Evolutionary conservation across 2,113 vertebrate species (phyloP).

Genomic region (Willisornis vidua): DNA sequence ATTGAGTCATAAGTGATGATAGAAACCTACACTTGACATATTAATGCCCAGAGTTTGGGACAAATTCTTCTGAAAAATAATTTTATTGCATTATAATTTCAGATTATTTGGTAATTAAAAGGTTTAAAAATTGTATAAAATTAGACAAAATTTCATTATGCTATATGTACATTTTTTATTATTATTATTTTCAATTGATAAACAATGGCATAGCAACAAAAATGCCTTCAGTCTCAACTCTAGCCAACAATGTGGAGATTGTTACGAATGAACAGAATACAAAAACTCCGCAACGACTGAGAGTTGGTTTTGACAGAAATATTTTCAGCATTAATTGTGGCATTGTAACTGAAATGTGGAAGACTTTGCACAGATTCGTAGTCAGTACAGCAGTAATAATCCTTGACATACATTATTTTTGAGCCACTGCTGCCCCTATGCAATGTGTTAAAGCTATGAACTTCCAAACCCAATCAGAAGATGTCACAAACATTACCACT

Average conservation of each 20-base stretch:
- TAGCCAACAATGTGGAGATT: constrained; percentile 14
- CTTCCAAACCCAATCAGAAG: constrained; percentile 22
- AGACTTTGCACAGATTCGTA: constrained; percentile 34
- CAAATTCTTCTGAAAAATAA: constrained; percentile 42
- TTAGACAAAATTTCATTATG: constrained; percentile 9
- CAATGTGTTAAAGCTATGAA: constrained; percentile 13
- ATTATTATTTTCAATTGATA: constrained; percentile 27
- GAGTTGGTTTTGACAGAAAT: constrained; percentile 70
- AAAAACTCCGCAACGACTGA: constrained; percentile 2
- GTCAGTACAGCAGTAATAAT: constrained; percentile 43
- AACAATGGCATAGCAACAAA: not conserved
- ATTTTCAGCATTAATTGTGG: constrained; percentile 38
- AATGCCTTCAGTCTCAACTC: constrained; percentile 12
- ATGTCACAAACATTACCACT: constrained; percentile 52
- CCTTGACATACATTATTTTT: constrained; percentile 61
- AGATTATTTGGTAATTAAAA: constrained; percentile 50
- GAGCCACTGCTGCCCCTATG: not conserved
- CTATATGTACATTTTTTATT: constrained; percentile 44
- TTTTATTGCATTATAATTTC: constrained; percentile 65
- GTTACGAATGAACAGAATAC: constrained; percentile 6
- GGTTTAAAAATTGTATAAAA: constrained; percentile 36
- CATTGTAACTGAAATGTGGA: constrained; percentile 9
- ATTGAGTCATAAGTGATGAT: not conserved
- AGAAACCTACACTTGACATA: constrained; percentile 11
- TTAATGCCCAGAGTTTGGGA: constrained; percentile 9